Base-by-base conservation (phyloP, 1,140 invertebrate species). In the Bombus pascuorum region DNA sequence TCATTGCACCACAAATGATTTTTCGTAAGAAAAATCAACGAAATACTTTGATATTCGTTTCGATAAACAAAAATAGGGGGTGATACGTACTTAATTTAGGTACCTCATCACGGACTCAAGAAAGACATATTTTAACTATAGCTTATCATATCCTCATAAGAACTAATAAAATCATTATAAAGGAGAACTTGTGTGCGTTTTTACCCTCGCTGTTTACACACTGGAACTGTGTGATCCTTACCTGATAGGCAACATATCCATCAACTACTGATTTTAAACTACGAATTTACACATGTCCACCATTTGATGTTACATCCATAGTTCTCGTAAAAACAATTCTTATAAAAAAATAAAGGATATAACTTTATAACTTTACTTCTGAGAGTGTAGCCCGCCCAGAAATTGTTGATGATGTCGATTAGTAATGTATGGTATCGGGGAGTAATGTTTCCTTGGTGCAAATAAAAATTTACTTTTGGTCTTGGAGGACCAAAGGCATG, bases 401-500 rank as follows among this genome's bases (percentile, higher is more conserved):
- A 90, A 88, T 65, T 71, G 81, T 85, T 88, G 83, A 78, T 72
- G 81, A 74, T 89, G 85, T 79, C 76, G 34, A 78, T 78, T n/a
- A 59, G 39, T 78, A 42, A 71, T 76, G 68, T 82, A 86, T 92
- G 80, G 79, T 85, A 80, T 77, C 91, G 78, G 71, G 86, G 74
- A 87, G 76, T 79, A 87, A 78, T 76, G 65, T 89, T 89, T 83
- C 44, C 76, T 85, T 87, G 81, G 28, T 28, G 10, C 57, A 32
- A 32, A 53, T 81, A 44, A n/a, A 37, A 22, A 86, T 80, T 93
- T 94, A 92, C 76, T 95, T 95, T 80, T 94, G 93, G 86, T 95
- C 95, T 10, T 89, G 88, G 15, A 95, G 89, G 74, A 95, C 94
- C 87, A 95, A 92, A 53, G 95, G 95, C 93, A 95, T 94, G 87